Evolutionary conservation across 2,113 vertebrate genomes (phyloP).

Genomic region (Alosa alosa): DNA sequence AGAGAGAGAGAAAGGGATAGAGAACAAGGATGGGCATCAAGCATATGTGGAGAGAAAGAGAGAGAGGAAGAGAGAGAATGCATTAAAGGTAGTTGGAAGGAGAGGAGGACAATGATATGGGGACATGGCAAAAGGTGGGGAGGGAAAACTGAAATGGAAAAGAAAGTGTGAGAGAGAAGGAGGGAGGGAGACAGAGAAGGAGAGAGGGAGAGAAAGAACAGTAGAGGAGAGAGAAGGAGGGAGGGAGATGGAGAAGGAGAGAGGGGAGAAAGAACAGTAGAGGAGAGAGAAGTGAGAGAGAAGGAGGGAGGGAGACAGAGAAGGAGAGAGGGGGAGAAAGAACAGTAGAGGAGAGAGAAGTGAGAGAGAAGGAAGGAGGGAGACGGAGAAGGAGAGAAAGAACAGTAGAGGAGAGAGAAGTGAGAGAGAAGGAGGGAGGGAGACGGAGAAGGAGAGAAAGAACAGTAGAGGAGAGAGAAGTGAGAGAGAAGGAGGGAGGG

Average conservation of each 20-base stretch:
- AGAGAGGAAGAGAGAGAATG: no score
- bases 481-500: not conserved
- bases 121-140: not conserved
- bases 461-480: not conserved
- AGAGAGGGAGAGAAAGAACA: not conserved
- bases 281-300: no score
- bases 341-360: not conserved
- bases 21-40: no score
- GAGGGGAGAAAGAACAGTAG: not conserved
- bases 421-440: not conserved
- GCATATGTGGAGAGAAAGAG: not conserved
- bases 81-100: no score
- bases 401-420: not conserved
- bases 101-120: not conserved
- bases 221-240: not conserved
- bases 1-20: no score
- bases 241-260: not conserved
- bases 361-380: not conserved
- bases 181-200: not conserved
- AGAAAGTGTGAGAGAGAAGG: not conserved
- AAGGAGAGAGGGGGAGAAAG: not conserved
- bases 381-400: not conserved
- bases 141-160: not conserved
- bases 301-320: not conserved
- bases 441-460: not conserved